Conservation (phyloP, 2,113 vertebrate genomes). For the Perccottus glenii region DNA sequence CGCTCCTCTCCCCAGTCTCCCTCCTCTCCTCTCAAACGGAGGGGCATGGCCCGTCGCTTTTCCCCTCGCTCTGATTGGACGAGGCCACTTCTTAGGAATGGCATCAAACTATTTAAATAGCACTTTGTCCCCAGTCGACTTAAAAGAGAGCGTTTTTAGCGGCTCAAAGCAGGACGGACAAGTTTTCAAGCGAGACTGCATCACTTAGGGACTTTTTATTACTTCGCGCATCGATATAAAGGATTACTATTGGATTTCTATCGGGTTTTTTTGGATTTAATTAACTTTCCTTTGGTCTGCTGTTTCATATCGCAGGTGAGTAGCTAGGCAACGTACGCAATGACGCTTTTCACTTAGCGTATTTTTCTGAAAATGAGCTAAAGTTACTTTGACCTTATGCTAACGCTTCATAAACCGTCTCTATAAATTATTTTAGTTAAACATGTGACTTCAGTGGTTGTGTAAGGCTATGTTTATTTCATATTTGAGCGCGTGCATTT, state of each 20-base stretch:
- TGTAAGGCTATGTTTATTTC: background rate
- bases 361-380: too few species aligned
- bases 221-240: conserved; percentile 7
- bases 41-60: conserved; percentile 78
- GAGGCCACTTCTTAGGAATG: conserved; percentile 84
- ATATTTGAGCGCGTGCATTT: background rate
- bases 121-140: conserved; percentile 71
- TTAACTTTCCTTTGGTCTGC: conserved; percentile 14
- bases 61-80: conserved; percentile 85
- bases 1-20: conserved; percentile 37
- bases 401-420: too few species aligned
- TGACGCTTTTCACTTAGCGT: background rate
- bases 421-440: background rate
- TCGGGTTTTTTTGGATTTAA: conserved; percentile 45
- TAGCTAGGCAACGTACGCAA: background rate
- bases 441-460: too few species aligned
- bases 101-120: conserved; percentile 88
- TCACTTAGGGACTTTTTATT: conserved; percentile 31
- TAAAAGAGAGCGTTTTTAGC: conserved; percentile 63
- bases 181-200: conserved; percentile 27
- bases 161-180: conserved; percentile 30
- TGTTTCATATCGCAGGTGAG: conserved; percentile 63
- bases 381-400: too few species aligned
- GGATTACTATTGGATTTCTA: conserved; percentile 64
- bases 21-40: conserved; percentile 56